Evolutionary conservation across 2,797 vertebrate genomes (phyloP).

Genomic region (Lindbergichthys nudifrons): DNA sequence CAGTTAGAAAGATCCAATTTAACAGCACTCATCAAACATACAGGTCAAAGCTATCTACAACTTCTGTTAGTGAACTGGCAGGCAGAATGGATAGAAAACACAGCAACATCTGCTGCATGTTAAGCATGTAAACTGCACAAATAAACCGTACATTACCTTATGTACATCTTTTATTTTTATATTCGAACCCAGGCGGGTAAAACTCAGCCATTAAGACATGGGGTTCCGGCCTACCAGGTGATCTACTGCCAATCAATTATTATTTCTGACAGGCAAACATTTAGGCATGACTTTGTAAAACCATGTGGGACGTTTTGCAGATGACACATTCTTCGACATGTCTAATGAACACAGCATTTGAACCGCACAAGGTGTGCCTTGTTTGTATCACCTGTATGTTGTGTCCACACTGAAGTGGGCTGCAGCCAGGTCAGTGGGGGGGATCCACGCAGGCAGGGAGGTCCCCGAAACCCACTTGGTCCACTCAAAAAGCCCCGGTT

Average conservation of each 20-base stretch:
- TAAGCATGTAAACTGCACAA: background rate
- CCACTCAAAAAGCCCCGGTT: conserved; percentile 96
- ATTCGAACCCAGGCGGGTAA: too few species aligned
- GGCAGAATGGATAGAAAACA: conserved; percentile 1
- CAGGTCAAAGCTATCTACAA: background rate
- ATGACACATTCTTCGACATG: background rate
- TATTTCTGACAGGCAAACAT: background rate
- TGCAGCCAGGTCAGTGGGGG: conserved; percentile 89
- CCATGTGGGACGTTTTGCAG: background rate
- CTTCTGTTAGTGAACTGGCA: background rate
- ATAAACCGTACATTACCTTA: background rate
- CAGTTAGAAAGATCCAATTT: background rate
- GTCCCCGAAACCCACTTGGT: conserved; percentile 96
- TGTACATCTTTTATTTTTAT: too few species aligned
- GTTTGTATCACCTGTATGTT: conserved; percentile 91
- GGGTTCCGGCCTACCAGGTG: too few species aligned
- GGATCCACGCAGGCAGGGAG: conserved; percentile 91
- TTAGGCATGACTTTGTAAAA: background rate
- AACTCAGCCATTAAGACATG: too few species aligned
- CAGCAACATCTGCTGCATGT: conserved; percentile 4
- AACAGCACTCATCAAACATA: background rate
- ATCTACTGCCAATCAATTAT: background rate
- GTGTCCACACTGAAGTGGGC: conserved; percentile 93
- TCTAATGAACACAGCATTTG: background rate
- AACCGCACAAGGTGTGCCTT: background rate